These are phyloP conservation scores for Drosophila multiciliata DNA, from an alignment of 2,888 invertebrate species.

Conservation along the genomic window DNA sequence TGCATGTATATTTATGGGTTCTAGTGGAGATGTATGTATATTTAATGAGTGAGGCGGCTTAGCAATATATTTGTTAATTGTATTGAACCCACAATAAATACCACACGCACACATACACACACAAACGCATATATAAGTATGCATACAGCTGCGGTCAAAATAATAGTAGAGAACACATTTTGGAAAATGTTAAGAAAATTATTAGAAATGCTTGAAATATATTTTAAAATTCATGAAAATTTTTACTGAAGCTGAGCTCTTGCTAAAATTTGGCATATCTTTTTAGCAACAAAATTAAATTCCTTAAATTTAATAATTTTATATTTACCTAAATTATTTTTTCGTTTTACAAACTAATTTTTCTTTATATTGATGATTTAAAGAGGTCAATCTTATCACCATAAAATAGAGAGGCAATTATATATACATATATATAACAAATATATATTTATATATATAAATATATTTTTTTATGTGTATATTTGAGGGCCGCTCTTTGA, in stretches of 20 bases:
- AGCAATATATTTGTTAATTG: conserved; percentile 65
- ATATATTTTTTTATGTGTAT: conserved; percentile 3
- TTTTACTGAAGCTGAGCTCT: too few species aligned
- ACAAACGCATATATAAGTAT: neutral
- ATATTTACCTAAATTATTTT: neutral
- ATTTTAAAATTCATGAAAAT: neutral
- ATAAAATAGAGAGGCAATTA: neutral
- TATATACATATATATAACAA: neutral
- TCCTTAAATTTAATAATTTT: neutral
- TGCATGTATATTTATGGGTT: neutral
- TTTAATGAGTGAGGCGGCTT: conserved; percentile 65
- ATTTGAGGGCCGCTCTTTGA: conserved; percentile 25
- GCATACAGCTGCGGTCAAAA: neutral
- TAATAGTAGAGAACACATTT: neutral
- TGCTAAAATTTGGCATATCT: neutral
- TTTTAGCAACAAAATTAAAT: neutral
- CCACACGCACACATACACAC: neutral
- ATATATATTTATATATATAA: neutral
- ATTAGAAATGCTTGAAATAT: neutral
- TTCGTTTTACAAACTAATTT: neutral
- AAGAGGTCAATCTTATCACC: neutral
- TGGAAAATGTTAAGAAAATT: too few species aligned
- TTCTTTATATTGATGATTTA: neutral
- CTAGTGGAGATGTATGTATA: conserved; percentile 17
- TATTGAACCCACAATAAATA: conserved; percentile 21